Percentiles rank a stretch among this genome's conserved stretches.
These are phyloP conservation scores for Scylla paramamosain DNA, from an alignment of 1,140 invertebrate species.

Conservation along the genomic window DNA sequence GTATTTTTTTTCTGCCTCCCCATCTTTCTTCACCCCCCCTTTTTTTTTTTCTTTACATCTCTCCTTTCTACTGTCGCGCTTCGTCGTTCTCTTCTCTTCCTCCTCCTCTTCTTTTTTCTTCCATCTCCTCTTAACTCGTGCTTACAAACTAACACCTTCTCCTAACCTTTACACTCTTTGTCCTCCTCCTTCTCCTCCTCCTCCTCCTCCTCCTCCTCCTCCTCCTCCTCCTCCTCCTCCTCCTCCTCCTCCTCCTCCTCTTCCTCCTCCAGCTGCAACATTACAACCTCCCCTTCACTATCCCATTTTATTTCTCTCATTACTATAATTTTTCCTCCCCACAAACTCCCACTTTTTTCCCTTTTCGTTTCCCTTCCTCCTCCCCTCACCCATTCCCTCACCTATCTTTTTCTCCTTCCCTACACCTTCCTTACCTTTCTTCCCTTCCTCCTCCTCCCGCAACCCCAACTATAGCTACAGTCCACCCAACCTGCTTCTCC, in stretches of 20 bases:
- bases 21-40: neutral
- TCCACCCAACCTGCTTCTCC: neutral
- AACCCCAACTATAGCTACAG: too few relatives aligned
- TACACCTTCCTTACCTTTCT: neutral
- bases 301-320: neutral
- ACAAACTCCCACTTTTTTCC: neutral
- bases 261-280: neutral
- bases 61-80: neutral
- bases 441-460: neutral
- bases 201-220: neutral
- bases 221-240: conserved; percentile 18
- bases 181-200: neutral
- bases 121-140: neutral
- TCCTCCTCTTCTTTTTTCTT: neutral
- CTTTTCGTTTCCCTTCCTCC: neutral
- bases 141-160: neutral
- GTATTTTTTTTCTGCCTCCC: neutral
- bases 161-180: neutral
- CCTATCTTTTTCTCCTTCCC: neutral
- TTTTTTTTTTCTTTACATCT: neutral
- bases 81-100: neutral
- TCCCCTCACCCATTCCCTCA: neutral
- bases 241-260: neutral
- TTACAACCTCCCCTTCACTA: too few relatives aligned
- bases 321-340: neutral